A percentile compares a stretch with the other conserved stretches of the same genome.
phyloP scores from a whole-genome alignment of 2,113 vertebrate genomes.

The Cyanistes caeruleus region DNA sequence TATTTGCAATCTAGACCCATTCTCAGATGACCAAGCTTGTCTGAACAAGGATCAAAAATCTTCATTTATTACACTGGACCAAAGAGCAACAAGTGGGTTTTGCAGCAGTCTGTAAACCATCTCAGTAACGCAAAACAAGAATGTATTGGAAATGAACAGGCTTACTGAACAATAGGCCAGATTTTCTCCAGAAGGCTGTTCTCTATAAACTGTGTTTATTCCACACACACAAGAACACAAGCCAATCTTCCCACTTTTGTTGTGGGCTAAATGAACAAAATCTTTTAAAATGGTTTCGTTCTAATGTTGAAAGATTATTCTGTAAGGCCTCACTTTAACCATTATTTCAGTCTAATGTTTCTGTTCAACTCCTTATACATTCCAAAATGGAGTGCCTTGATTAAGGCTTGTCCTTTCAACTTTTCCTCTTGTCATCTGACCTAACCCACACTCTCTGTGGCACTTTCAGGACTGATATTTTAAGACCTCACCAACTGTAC shows the following conservation, averaged over 20 bases:
- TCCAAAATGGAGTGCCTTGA: not conserved
- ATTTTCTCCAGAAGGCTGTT: not conserved
- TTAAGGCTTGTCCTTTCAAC: not conserved
- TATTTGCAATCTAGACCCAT: not conserved
- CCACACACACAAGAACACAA: not conserved
- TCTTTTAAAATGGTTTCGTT: not conserved
- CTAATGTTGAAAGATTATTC: not conserved
- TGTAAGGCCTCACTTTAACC: not conserved
- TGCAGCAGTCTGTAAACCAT: not conserved
- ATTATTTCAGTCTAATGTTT: not conserved
- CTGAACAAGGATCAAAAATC: not conserved
- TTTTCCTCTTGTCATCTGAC: not conserved
- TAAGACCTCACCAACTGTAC: not conserved
- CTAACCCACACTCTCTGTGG: not conserved
- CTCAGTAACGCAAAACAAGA: not conserved
- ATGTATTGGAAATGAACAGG: not conserved
- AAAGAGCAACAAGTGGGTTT: not conserved
- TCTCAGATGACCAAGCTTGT: not conserved
- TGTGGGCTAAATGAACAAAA: not conserved
- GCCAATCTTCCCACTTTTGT: not conserved
- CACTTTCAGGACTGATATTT: not conserved
- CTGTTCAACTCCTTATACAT: not conserved
- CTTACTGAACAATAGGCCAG: not conserved
- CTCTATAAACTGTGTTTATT: not conserved
- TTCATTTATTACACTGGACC: not conserved